Evolutionary conservation across 1,140 invertebrate species (phyloP), one percentile per base, ranked within the genome.

Genomic region (Bombus huntii): DNA sequence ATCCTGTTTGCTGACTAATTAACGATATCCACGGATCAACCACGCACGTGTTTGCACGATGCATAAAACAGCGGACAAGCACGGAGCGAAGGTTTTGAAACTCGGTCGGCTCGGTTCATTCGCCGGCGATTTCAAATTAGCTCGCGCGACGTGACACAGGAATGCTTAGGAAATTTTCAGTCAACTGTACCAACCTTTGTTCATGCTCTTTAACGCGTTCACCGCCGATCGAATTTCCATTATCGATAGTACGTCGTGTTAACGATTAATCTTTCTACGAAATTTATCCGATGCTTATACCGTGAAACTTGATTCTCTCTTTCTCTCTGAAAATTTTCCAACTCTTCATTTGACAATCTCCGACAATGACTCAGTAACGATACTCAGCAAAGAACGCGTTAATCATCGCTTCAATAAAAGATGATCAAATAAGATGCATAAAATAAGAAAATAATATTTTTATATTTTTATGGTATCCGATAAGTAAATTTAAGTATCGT

Each of bases 51-150:
- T 13, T 53, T 53, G 47, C 8, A 53, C 18, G 47, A 62, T n/a
- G 59, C 12, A 4, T 62, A 62, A 13, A 62, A 62, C 4, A 62
- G 28, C 28, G 12, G 28, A n/a, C 2, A n/a, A 62, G 28, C 59
- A n/a, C n/a, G 28, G 59, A 62, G 1, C 59, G 28, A n/a, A n/a
- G 28, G 34, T 34, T 72, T 83, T 66, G 81, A 70, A 86, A 78
- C 53, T 83, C 70, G 76, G 75, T 79, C 68, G 74, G 22, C 25
- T 31, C 28, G 34, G 82, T 80, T 85, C 86, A 85, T 74, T 87
- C 75, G 62, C 81, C 81, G 81, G 37, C n/a, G 82, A 87, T 85
- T 87, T 87, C 79, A 85, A 87, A 84, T 75, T 87, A 87, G 86
- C 74, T 85, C 82, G 47, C 31, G 44, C 47, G 47, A 87, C 57